These are phyloP conservation scores for Mantis religiosa DNA, from an alignment of 2,888 invertebrate genomes.

Conservation along the genomic window DNA sequence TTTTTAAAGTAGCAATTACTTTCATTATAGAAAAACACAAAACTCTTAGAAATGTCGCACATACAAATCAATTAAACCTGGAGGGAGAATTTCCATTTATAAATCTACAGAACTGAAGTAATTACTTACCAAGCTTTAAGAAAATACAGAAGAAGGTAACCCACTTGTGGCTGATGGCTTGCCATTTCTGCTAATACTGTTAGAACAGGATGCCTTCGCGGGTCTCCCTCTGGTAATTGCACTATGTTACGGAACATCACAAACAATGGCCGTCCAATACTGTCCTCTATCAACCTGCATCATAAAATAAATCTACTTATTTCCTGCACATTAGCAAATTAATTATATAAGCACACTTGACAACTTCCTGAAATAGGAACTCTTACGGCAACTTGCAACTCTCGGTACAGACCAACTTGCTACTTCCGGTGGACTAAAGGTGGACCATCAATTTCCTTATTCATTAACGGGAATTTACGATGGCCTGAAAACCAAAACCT, in stretches of 20 bases:
- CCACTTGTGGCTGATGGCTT: conserved; percentile 61
- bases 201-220: conserved; percentile 71
- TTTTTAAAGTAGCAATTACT: too few relatives aligned
- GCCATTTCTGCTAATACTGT: conserved; percentile 76
- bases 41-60: too few relatives aligned
- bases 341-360: background rate
- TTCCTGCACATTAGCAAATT: background rate
- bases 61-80: too few relatives aligned
- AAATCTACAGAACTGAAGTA: background rate
- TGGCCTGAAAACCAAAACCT: too few relatives aligned
- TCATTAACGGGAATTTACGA: too few relatives aligned
- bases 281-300: conserved; percentile 59
- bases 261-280: conserved; percentile 79
- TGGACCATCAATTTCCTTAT: too few relatives aligned
- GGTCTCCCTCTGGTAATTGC: conserved; percentile 66
- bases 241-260: conserved; percentile 81
- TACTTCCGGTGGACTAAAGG: too few relatives aligned
- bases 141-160: conserved; percentile 58
- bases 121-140: conserved; percentile 60
- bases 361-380: too few relatives aligned
- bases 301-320: conserved; percentile 30
- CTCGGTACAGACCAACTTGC: too few relatives aligned
- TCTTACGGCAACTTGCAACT: too few relatives aligned
- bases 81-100: too few relatives aligned
- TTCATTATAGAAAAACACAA: too few relatives aligned